Conservation (phyloP, 2,113 vertebrate species). For the Odontesthes bonariensis region DNA sequence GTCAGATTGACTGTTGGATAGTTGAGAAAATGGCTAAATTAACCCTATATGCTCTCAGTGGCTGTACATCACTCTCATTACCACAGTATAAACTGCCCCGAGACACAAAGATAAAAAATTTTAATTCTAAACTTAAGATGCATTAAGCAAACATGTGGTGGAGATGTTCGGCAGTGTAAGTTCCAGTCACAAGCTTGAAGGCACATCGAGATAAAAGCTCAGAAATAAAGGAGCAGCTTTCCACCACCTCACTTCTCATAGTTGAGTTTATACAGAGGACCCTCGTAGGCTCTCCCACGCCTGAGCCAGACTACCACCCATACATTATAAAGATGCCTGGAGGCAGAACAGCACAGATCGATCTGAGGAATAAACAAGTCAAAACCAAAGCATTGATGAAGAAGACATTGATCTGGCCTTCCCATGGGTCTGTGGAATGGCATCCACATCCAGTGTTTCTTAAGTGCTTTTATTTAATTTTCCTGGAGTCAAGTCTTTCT, state of each 20-base stretch:
- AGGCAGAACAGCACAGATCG: slow-evolving; percentile 58
- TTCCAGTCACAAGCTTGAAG: slow-evolving; percentile 11
- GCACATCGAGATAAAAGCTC: slow-evolving; percentile 2
- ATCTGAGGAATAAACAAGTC: slow-evolving; percentile 74
- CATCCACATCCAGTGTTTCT: slow-evolving; percentile 54
- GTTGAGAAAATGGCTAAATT: slow-evolving; percentile 38
- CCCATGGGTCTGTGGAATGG: slow-evolving; percentile 41
- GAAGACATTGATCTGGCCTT: slow-evolving; percentile 70
- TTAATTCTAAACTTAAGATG: slow-evolving; percentile 21
- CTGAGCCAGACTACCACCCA: slow-evolving; percentile 31
- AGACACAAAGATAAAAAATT: slow-evolving; percentile 9
- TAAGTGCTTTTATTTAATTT: slow-evolving; percentile 62
- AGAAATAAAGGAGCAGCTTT: slow-evolving; percentile 24
- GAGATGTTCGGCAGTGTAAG: slow-evolving; percentile 11
- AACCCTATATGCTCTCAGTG: slow-evolving; percentile 30
- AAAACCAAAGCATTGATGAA: slow-evolving; percentile 71
- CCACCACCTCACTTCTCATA: slow-evolving; percentile 15
- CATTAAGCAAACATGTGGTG: slow-evolving; percentile 18
- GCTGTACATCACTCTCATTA: slow-evolving; percentile 44
- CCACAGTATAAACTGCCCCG: not conserved
- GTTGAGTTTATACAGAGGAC: slow-evolving; percentile 35
- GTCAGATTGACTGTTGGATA: slow-evolving; percentile 53
- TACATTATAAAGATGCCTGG: slow-evolving; percentile 58
- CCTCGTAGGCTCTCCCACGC: slow-evolving; percentile 33
- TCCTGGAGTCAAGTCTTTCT: slow-evolving; percentile 40